Conservation (phyloP, 2,113 vertebrate species). For the Scortum barcoo region DNA sequence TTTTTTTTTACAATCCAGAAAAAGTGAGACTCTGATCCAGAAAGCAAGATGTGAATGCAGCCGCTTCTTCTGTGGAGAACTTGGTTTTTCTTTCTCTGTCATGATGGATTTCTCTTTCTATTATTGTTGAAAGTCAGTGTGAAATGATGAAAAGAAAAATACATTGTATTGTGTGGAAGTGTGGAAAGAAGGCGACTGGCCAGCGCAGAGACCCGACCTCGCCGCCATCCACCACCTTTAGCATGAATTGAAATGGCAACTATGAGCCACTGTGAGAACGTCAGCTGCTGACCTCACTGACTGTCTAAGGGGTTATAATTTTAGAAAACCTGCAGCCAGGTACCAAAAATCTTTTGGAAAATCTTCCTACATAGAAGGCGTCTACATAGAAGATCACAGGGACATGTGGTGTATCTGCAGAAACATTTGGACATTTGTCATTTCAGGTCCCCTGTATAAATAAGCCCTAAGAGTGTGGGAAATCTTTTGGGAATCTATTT, state of each 20-base stretch:
- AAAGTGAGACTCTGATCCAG: slow-evolving; percentile 12
- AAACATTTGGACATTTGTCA: not conserved
- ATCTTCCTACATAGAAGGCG: not conserved
- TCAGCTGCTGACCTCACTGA: not conserved
- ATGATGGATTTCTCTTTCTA: slow-evolving; percentile 27
- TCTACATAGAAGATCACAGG: no score
- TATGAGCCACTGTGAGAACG: not conserved
- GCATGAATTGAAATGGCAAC: not conserved
- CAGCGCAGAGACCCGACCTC: not conserved
- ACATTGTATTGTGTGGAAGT: no score
- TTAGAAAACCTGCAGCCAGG: not conserved
- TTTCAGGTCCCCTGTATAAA: not conserved
- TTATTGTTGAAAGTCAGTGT: slow-evolving; percentile 31
- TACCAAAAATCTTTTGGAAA: not conserved
- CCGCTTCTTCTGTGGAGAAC: slow-evolving; percentile 13
- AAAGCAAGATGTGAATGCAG: slow-evolving; percentile 18
- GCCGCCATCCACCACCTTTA: not conserved
- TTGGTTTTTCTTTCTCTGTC: not conserved
- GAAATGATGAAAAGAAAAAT: slow-evolving; percentile 36
- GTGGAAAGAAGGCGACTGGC: not conserved
- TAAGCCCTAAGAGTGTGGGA: not conserved
- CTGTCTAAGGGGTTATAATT: no score
- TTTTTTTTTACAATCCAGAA: no score
- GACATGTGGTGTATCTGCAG: not conserved
- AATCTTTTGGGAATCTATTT: not conserved